Percentiles rank a stretch among this genome's conserved stretches.
These are phyloP conservation scores for Abrostola triplasia DNA, from an alignment of 2,888 invertebrate genomes.

Conservation along the genomic window DNA sequence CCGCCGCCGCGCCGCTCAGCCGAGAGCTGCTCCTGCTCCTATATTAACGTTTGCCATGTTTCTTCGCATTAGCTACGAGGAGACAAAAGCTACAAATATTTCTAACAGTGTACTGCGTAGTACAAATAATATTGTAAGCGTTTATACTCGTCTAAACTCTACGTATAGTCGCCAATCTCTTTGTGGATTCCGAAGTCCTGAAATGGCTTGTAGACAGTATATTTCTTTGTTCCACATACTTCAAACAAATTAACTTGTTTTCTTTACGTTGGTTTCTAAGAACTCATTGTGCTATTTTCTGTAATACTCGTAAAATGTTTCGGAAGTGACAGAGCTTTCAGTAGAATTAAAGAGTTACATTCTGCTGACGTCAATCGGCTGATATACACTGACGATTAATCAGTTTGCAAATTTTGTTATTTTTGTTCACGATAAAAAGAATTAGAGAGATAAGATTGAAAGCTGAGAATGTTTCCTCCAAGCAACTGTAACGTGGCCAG, in stretches of 20 bases:
- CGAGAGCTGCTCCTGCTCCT: slow-evolving; percentile 42
- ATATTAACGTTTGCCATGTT: slow-evolving; percentile 41
- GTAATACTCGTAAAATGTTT: slow-evolving; percentile 14
- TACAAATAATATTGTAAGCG: slow-evolving; percentile 7
- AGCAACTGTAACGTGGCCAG: slow-evolving; percentile 66
- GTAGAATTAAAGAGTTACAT: slow-evolving; percentile 17
- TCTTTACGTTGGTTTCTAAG: slow-evolving; percentile 4
- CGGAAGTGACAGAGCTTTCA: slow-evolving; percentile 37
- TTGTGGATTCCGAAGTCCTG: slow-evolving; percentile 4
- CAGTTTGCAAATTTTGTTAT: slow-evolving; percentile 68
- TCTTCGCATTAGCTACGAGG: slow-evolving; percentile 29
- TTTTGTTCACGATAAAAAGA: slow-evolving; percentile 68
- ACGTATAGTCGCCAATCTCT: slow-evolving; percentile 9
- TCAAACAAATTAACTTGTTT: slow-evolving; percentile 9
- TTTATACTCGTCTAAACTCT: slow-evolving; percentile 11
- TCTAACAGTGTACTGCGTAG: slow-evolving; percentile 18
- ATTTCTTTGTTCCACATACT: slow-evolving; percentile 4
- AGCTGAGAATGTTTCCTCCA: slow-evolving; percentile 76
- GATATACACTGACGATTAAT: slow-evolving; percentile 63
- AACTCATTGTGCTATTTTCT: slow-evolving; percentile 21
- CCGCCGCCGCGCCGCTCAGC: slow-evolving; percentile 44
- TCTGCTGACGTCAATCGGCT: slow-evolving; percentile 62
- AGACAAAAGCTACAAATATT: slow-evolving; percentile 28
- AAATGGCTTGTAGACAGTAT: slow-evolving; percentile 3
- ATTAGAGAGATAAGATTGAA: slow-evolving; percentile 71